Evolutionary conservation across 1,140 invertebrate species (phyloP).

Genomic region (Bombus breviceps): DNA sequence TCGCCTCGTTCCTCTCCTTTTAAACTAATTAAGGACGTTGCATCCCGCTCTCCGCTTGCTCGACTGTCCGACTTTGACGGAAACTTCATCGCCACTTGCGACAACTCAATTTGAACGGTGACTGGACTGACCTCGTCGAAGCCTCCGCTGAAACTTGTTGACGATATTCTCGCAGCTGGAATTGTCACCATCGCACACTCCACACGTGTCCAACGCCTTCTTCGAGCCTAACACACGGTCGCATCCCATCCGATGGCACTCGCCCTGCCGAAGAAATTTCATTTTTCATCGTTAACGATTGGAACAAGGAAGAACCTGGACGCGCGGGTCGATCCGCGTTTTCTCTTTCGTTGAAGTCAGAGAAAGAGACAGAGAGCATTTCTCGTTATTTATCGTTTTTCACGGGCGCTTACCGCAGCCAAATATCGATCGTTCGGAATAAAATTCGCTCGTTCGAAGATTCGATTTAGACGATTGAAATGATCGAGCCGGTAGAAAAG

Average conservation of each 20-base stretch:
- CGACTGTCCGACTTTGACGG: conserved; percentile 6
- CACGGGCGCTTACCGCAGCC: too few relatives aligned
- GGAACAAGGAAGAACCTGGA: fast-evolving
- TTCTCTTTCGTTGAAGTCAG: too few relatives aligned
- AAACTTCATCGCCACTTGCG: conserved; percentile 33
- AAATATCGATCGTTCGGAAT: too few relatives aligned
- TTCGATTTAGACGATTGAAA: too few relatives aligned
- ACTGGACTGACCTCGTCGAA: conserved; percentile 81
- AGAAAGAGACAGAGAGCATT: too few relatives aligned
- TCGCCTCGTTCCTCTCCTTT: neutral
- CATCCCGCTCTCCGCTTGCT: neutral
- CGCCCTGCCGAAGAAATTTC: conserved; percentile 75
- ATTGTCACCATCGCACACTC: conserved; percentile 87
- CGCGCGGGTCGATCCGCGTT: too few relatives aligned
- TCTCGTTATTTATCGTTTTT: too few relatives aligned
- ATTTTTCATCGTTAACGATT: neutral
- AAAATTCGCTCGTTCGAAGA: too few relatives aligned
- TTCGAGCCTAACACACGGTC: conserved; percentile 87
- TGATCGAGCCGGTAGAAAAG: too few relatives aligned
- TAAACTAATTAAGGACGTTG: conserved; percentile 32
- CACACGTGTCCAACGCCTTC: conserved; percentile 85
- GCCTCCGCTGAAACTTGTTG: conserved; percentile 80
- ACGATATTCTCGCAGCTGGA: conserved; percentile 84
- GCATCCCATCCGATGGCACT: conserved; percentile 85
- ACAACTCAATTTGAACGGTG: conserved; percentile 34